Evolutionary conservation across 2,888 invertebrate species (phyloP), one percentile per base, ranked within the genome.

Genomic region (Amiota minor): DNA sequence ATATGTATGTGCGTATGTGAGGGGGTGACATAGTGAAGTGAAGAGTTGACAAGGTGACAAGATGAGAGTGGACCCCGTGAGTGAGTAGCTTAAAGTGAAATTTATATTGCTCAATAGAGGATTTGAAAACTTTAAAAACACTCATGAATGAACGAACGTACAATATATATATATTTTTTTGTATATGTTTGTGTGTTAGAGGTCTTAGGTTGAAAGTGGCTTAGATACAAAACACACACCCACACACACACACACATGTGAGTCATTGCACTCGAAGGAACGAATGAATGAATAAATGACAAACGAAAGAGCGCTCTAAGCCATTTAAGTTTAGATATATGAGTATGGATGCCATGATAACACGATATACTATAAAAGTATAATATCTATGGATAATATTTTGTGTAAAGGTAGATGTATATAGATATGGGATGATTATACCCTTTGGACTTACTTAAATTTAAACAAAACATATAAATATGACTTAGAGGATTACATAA

Each of bases 91-190:
- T 68, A 68, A 68, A 68, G 12, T 53, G 67, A 68, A 68, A 68
- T 68, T 68, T 68, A 68, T 68, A 68, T 68, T 68, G 67, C 67
- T 68, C 67, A 68, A 53, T 68, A 50, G 67, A 68, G 67, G 50
- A 68, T 68, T 68, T 68, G 35, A 50, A 68, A 68, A 68, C 53
- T 68, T 68, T 68, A 23, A 9, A 68, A 53, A 53, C 12, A 50
- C 59, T 23, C 18, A 59, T 59, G 59, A 20, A n/a, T 62, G 61
- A 23, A 14, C 9, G n/a, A 65, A 47, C 18, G 65, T 65, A n/a
- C n/a, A n/a, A n/a, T n/a, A n/a, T n/a, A n/a, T n/a, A n/a, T n/a
- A 49, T 16, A 47, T 64, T 35, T 35, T 35, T 35, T 35, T 35
- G 35, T 64, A 8, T 64, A 47, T 67, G 50, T 10, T 11, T 67